phyloP scores from a whole-genome alignment of 2,113 vertebrate species.

The Hirundichthys speculiger region DNA sequence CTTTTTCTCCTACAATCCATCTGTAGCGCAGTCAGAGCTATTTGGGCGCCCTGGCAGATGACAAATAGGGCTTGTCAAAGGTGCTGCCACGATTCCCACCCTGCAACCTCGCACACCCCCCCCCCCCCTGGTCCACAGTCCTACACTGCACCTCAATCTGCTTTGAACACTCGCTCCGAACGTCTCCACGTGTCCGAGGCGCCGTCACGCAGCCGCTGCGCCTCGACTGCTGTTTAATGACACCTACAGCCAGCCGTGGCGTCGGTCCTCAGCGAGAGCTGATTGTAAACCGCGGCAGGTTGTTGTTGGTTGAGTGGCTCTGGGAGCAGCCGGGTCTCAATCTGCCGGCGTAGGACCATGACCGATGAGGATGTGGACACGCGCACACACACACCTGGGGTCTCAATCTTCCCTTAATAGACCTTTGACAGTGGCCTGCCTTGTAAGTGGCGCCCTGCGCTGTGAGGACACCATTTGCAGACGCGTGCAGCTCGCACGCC shows the following conservation, averaged over 20 bases:
- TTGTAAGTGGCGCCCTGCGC: conserved; percentile 28
- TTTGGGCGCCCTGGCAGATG: conserved; percentile 81
- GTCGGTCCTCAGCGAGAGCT: no score
- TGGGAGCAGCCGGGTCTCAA: conserved; percentile 90
- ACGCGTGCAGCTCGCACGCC: conserved; percentile 44
- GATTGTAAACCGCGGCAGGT: conserved; percentile 88
- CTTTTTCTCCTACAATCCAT: conserved; percentile 80
- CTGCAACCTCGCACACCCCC: conserved; percentile 9
- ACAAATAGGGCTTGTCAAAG: conserved; percentile 88
- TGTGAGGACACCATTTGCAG: conserved; percentile 55
- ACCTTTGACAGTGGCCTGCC: conserved; percentile 72
- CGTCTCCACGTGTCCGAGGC: conserved; percentile 16
- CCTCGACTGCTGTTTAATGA: conserved; percentile 57
- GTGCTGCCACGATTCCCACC: conserved; percentile 55
- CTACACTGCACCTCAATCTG: conserved; percentile 47
- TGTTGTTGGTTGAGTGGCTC: conserved; percentile 90
- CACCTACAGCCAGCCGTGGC: conserved; percentile 56
- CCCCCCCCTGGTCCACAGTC: conserved; percentile 5
- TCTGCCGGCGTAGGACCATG: conserved; percentile 89
- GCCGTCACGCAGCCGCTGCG: conserved; percentile 54
- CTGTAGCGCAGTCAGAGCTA: conserved; percentile 76
- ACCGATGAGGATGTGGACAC: conserved; percentile 67
- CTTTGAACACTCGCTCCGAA: conserved; percentile 35
- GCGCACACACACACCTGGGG: conserved; percentile 57
- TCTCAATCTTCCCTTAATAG: conserved; percentile 77